Evolutionary conservation across 2,888 invertebrate species (phyloP).

Genomic region (Fragum sueziense): DNA sequence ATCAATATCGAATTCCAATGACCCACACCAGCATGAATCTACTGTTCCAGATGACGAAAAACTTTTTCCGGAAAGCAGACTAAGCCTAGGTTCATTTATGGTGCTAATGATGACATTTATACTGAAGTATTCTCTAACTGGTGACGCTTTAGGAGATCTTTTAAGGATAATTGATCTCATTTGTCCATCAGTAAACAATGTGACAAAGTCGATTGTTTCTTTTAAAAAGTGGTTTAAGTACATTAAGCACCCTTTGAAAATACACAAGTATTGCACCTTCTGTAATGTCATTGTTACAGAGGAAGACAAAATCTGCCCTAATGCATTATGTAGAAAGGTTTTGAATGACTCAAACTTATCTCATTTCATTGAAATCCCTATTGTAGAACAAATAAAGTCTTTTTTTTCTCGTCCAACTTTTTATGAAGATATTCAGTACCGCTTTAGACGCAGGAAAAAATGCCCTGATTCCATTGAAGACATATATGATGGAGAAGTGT

Average conservation of each 20-base stretch:
- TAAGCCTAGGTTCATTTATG: slow-evolving; percentile 11
- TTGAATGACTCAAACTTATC: neutral
- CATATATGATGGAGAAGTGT: slow-evolving; percentile 8
- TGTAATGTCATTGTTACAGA: neutral
- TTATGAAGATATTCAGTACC: slow-evolving; percentile 1
- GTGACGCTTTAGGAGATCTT: slow-evolving; percentile 7
- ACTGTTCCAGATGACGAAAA: neutral
- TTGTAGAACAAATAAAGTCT: slow-evolving; percentile 11
- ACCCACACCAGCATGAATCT: neutral
- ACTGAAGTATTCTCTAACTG: slow-evolving; percentile 11
- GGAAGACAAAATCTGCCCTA: neutral
- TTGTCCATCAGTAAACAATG: slow-evolving; percentile 1
- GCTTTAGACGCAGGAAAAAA: slow-evolving; percentile 10
- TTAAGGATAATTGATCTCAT: slow-evolving; percentile 8
- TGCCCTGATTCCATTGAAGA: neutral
- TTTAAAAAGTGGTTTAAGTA: slow-evolving; percentile 21
- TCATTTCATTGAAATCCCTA: slow-evolving; percentile 7
- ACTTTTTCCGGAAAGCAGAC: neutral
- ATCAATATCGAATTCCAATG: neutral
- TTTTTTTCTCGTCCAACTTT: slow-evolving; percentile 12
- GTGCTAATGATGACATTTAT: slow-evolving; percentile 17
- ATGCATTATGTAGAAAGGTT: slow-evolving; percentile 1
- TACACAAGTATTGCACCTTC: slow-evolving; percentile 19
- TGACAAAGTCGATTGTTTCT: slow-evolving; percentile 10
- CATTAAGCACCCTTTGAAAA: slow-evolving; percentile 17